Evolutionary conservation across 2,888 invertebrate species (phyloP), one percentile per base, ranked within the genome.

Genomic region (Aphrophora alni): DNA sequence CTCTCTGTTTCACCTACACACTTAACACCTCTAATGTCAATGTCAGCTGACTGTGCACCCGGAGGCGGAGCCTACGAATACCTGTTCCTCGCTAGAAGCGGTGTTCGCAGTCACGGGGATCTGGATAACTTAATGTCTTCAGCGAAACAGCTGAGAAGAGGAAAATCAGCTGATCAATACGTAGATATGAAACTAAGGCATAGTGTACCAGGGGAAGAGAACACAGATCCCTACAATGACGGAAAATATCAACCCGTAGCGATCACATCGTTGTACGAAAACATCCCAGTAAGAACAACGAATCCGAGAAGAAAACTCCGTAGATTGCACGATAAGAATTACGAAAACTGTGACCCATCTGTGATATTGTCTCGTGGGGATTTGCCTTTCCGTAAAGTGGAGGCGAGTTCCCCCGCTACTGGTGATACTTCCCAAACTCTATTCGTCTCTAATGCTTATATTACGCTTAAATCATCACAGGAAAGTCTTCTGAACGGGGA

Each of bases 1-100:
- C 90, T 96, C 79, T 95, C 95, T 17, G 94, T 95, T 82, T 96
- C 96, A 24, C 96, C 96, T 27, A 96, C 95, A 33, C 95, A 96
- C 87, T 87, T 91, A 74, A 89, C 89, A 12, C 90, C 91, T 51
- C 78, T 80, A 21, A 91, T 91, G 90, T 91, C 91, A 3, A 87
- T 90, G 82, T 91, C 91, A 0, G 90, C 90, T 0, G 92, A 91
- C 82, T 38, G 75, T 14, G 51, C 76, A 21, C 91, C 91, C 86
- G 92, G 92, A 87, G 93, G 93, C 88, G 89, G 91, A 86, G 82
- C 84, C 21, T 92, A 92, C 87, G 93, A 93, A 86, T 92, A 92
- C 86, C 88, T 92, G 82, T 92, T 90, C 87, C 87, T 93, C 82
- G 92, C 92, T 0, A 91, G 93, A 84, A 92, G 92, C 84, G 92